Percentiles rank a stretch among this genome's conserved stretches.
These are phyloP conservation scores for Bucco capensis DNA, from an alignment of 2,113 vertebrate genomes.

Conservation along the genomic window DNA sequence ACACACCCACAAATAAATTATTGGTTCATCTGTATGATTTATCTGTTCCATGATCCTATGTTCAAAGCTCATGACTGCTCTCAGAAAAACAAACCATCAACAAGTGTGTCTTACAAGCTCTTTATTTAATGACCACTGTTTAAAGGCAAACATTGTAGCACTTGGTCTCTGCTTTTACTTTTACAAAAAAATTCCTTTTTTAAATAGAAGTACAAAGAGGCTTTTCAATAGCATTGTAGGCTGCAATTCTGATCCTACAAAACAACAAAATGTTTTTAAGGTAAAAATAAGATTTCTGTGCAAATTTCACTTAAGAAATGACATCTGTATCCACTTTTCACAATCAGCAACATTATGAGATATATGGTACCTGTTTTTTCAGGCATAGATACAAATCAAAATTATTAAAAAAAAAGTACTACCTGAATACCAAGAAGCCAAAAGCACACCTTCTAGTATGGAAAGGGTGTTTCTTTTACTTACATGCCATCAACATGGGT, in stretches of 20 bases:
- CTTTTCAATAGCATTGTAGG: background rate
- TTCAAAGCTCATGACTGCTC: background rate
- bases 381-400: background rate
- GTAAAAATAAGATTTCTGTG: background rate
- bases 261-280: fast-evolving
- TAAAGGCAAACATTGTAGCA: background rate
- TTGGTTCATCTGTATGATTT: too few relatives aligned
- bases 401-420: background rate
- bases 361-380: background rate
- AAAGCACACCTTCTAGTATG: background rate
- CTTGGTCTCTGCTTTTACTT: background rate
- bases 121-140: background rate
- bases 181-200: background rate
- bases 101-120: background rate
- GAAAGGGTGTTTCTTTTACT: background rate
- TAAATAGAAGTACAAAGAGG: background rate
- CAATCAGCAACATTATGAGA: background rate
- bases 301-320: background rate
- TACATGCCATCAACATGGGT: background rate
- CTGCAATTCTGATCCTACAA: background rate
- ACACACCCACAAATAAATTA: background rate
- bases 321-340: background rate
- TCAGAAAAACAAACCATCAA: background rate
- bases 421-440: background rate
- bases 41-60: background rate